phyloP scores from a whole-genome alignment of 2,888 invertebrate species.

The Cryptus armator region DNA sequence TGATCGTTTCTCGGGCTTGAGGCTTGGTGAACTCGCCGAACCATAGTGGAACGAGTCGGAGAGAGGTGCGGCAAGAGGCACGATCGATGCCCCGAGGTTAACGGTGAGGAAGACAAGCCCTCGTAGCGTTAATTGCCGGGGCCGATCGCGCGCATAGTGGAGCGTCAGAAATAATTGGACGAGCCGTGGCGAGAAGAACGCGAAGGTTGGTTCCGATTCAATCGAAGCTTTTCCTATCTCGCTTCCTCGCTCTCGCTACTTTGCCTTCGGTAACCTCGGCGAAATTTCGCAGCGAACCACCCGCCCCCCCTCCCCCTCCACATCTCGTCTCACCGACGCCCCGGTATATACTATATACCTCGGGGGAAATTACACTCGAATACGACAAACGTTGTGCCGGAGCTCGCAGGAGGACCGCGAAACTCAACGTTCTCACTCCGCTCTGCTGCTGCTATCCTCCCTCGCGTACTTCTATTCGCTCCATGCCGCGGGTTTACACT shows the following conservation, averaged over 20 bases:
- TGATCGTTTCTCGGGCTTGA: conserved; percentile 51
- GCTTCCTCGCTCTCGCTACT: background rate
- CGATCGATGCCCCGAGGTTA: conserved; percentile 68
- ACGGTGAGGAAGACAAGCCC: conserved; percentile 69
- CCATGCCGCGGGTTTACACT: conserved; percentile 39
- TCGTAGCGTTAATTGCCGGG: conserved; percentile 78
- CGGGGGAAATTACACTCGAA: conserved; percentile 69
- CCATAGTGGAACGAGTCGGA: conserved; percentile 5
- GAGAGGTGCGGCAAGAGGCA: conserved; percentile 52
- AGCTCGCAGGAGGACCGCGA: conserved; percentile 26
- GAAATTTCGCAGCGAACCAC: conserved; percentile 3
- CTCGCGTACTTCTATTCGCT: conserved; percentile 14
- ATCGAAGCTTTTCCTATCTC: conserved; percentile 60
- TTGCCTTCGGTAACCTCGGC: conserved; percentile 16
- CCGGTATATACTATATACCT: conserved; percentile 52
- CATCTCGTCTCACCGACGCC: conserved; percentile 14
- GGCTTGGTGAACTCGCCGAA: conserved; percentile 49
- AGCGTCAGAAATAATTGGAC: conserved; percentile 81
- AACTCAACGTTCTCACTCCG: conserved; percentile 31
- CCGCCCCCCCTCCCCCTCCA: background rate
- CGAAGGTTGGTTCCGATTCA: conserved; percentile 66
- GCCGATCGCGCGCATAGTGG: conserved; percentile 74
- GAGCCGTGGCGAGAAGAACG: conserved; percentile 73
- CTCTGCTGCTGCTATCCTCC: conserved; percentile 23
- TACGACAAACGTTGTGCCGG: conserved; percentile 45